Evolutionary conservation across 2,888 invertebrate species (phyloP).

Genomic region (Caenorhabditis sp.): DNA sequence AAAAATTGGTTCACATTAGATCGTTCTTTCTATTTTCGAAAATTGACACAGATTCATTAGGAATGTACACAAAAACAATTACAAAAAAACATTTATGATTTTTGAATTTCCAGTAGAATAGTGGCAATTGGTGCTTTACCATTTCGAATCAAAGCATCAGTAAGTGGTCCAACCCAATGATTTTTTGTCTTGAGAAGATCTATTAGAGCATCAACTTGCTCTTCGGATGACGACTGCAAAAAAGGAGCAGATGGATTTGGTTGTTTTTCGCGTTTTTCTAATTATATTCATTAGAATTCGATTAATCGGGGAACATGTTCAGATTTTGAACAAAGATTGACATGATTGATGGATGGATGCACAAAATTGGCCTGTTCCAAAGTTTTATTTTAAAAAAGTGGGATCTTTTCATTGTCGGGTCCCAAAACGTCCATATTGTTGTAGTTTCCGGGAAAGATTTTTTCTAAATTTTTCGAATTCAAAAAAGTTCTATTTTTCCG

Average conservation of each 20-base stretch:
- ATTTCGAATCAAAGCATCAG: constrained; percentile 64
- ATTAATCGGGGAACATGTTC: too few relatives aligned
- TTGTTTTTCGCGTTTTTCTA: background rate
- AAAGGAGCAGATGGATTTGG: background rate
- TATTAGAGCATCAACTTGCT: constrained; percentile 63
- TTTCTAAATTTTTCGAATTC: too few relatives aligned
- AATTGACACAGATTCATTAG: background rate
- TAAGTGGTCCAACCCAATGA: constrained; percentile 65
- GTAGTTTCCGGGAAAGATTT: too few relatives aligned
- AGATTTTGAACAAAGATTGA: too few relatives aligned
- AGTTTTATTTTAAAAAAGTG: too few relatives aligned
- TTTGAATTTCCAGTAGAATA: constrained; percentile 34
- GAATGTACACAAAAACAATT: background rate
- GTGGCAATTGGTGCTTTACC: constrained; percentile 52
- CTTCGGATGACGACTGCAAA: constrained; percentile 47
- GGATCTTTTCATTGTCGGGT: too few relatives aligned
- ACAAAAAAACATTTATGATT: background rate
- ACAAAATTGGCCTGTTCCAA: too few relatives aligned
- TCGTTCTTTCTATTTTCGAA: background rate
- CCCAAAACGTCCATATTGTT: too few relatives aligned
- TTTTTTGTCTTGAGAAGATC: constrained; percentile 66
- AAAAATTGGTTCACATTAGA: background rate
- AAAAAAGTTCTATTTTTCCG: too few relatives aligned
- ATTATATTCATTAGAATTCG: too few relatives aligned
- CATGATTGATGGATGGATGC: too few relatives aligned